These are phyloP conservation scores for Clytia hemisphaerica DNA, from an alignment of 30 jellyfish, hydroid and myxozoan species.

Conservation along the genomic window DNA sequence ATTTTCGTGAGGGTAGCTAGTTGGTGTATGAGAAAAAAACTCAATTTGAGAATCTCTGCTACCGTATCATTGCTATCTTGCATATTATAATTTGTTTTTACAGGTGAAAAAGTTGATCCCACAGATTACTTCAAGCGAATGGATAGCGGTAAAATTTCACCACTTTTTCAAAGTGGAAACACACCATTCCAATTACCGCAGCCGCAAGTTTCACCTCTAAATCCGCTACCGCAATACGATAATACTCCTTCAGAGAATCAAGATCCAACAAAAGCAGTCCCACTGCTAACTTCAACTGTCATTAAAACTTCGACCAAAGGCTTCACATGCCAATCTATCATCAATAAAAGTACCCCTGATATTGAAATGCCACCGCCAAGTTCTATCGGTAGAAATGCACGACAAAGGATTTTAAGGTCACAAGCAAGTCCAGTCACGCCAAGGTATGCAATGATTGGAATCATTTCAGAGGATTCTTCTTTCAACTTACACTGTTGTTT, in stretches of 20 bases:
- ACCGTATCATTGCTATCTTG: too few relatives aligned
- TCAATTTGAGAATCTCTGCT: too few relatives aligned
- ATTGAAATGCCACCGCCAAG: slow-evolving; percentile 72
- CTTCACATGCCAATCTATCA: neutral
- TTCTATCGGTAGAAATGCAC: slow-evolving; percentile 29
- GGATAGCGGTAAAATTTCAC: slow-evolving; percentile 6
- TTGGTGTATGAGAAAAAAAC: too few relatives aligned
- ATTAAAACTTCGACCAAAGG: slow-evolving; percentile 54
- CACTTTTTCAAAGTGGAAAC: neutral
- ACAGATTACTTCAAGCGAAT: slow-evolving; percentile 65
- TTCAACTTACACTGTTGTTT: too few relatives aligned
- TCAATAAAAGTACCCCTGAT: slow-evolving; percentile 30
- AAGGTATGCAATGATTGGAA: slow-evolving; percentile 45
- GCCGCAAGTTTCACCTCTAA: slow-evolving; percentile 21
- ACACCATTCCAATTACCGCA: slow-evolving; percentile 17
- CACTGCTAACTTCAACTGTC: slow-evolving; percentile 95
- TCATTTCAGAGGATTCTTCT: too few relatives aligned
- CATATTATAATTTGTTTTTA: too few relatives aligned
- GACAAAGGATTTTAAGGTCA: slow-evolving; percentile 74
- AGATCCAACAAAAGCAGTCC: slow-evolving; percentile 83
- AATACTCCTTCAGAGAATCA: slow-evolving; percentile 62
- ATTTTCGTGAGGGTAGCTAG: too few relatives aligned
- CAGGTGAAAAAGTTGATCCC: slow-evolving; percentile 94
- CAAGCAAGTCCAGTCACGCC: slow-evolving; percentile 95
- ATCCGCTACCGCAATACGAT: slow-evolving; percentile 22